Conservation (phyloP, 2,113 vertebrate species). For the Amia ocellicauda region DNA sequence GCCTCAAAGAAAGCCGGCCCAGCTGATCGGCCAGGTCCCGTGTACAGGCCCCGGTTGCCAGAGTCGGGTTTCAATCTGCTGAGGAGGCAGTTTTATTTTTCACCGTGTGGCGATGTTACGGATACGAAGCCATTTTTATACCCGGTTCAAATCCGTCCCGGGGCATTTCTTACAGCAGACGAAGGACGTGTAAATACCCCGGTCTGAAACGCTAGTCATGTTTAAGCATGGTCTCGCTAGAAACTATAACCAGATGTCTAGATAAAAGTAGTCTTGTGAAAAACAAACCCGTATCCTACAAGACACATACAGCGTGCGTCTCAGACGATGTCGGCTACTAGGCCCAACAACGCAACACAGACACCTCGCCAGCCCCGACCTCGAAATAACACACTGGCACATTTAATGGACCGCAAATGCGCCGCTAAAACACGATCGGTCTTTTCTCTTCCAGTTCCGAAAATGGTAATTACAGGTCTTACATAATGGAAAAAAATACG, state of each 20-base stretch:
- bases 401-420: too few relatives aligned
- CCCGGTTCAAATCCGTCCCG: neutral
- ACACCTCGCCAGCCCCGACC: neutral
- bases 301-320: too few relatives aligned
- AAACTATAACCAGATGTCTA: too few relatives aligned
- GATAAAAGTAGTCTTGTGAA: too few relatives aligned
- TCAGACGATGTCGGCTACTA: neutral
- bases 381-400: too few relatives aligned
- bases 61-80: conserved; percentile 16
- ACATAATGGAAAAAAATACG: too few relatives aligned
- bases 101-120: neutral
- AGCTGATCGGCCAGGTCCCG: conserved; percentile 25
- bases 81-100: conserved; percentile 17
- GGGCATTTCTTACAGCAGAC: neutral
- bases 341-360: neutral
- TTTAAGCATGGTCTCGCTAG: too few relatives aligned
- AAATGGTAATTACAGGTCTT: too few relatives aligned
- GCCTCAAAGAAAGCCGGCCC: conserved; percentile 31
- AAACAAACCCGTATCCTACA: too few relatives aligned
- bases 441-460: too few relatives aligned
- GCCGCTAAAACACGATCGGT: too few relatives aligned
- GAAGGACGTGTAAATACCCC: too few relatives aligned
- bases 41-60: conserved; percentile 37
- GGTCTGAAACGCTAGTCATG: neutral
- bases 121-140: conserved; percentile 16